Base-by-base conservation (phyloP, 2,888 invertebrate genomes). In the Dryobota labecula region DNA sequence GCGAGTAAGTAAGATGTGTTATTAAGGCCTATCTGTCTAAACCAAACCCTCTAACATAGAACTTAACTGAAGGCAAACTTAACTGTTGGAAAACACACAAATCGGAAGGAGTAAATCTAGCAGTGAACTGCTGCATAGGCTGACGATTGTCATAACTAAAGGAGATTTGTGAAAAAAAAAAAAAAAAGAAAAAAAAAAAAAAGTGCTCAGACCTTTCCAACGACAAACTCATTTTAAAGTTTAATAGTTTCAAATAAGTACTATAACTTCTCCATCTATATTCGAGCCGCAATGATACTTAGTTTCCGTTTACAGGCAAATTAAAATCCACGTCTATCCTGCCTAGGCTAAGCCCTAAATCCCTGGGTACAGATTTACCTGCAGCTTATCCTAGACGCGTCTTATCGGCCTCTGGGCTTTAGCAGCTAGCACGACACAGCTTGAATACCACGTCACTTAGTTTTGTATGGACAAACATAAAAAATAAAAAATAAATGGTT, bases 341-440 rank as follows among this genome's bases (percentile, higher is more conserved):
- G 30, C n/a, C 20, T 38, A 11, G 47, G 20, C 20, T 61, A 49
- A 74, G 54, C 24, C 36, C 20, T 62, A 47, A 36, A 74, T 27
- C 33, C 13, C n/a, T 51, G 56, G 56, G 36, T 69, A 65, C 49
- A 49, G 62, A 49, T 57, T 67, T 73, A 64, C 47, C 60, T 69
- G 47, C 36, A 76, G 70, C 36, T 76, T 69, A 78, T 64, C 53
- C 43, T 49, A 69, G 74, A 49, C 43, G 60, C 41, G 60, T 54
- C 60, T 56, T 76, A 76, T 49, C 60, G 58, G 77, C 70, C 54
- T 53, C 60, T 8, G 13, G 54, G 70, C 54, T 76, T 69, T 60
- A 58, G 24, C 53, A 41, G 45, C n/a, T 27, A 49, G 75, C 30
- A 15, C 30, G 20, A 27, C 13, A 36, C 57, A 41, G 27, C 41